Evolutionary conservation across 2,797 vertebrate genomes (phyloP).

Genomic region (Loriculus beryllinus): DNA sequence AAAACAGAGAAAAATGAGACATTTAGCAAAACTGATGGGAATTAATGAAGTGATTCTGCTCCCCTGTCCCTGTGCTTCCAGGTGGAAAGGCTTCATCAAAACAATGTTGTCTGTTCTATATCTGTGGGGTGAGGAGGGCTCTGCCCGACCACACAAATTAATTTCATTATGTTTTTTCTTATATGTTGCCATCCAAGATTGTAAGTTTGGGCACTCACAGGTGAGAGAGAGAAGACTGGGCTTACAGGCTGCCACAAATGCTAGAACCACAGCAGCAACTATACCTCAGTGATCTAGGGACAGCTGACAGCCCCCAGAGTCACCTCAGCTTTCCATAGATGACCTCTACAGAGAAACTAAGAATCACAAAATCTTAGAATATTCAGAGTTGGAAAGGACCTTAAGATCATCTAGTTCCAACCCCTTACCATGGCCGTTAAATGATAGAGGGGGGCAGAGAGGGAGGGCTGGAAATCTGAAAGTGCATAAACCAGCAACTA

Average conservation of each 20-base stretch:
- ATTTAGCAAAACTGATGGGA: constrained; percentile 20
- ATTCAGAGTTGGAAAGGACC: background rate
- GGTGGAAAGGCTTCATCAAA: background rate
- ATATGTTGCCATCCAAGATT: background rate
- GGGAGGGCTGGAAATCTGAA: background rate
- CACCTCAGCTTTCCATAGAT: background rate
- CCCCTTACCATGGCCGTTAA: background rate
- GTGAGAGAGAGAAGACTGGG: background rate
- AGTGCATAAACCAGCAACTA: background rate
- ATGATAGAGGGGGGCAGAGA: background rate
- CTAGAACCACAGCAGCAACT: background rate
- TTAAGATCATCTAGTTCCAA: background rate
- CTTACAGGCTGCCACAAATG: background rate
- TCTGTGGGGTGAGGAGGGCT: background rate
- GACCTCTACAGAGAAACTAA: background rate
- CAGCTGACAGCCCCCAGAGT: background rate
- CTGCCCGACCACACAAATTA: background rate
- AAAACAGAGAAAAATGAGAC: constrained; percentile 25
- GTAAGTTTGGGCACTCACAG: background rate
- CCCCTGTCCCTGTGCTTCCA: background rate
- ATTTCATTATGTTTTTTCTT: background rate
- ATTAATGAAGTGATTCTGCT: constrained; percentile 27
- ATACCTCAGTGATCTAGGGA: background rate
- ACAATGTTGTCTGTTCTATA: background rate
- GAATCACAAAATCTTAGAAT: background rate